A percentile compares a stretch with the other conserved stretches of the same genome.
These are phyloP conservation scores for Wiebesia pumilae DNA, from an alignment of 1,140 invertebrate species.

Conservation along the genomic window DNA sequence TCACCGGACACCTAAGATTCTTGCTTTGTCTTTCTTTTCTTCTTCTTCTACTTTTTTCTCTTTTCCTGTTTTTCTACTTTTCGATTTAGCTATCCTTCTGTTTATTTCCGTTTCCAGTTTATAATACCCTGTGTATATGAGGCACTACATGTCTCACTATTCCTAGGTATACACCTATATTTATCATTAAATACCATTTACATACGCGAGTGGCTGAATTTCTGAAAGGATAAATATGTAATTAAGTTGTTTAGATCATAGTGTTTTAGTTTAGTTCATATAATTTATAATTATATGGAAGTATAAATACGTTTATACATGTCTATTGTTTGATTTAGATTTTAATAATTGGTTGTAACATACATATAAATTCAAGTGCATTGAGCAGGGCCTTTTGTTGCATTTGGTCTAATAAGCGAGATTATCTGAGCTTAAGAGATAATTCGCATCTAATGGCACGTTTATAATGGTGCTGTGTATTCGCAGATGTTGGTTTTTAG, in stretches of 20 bases:
- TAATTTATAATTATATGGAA: no score
- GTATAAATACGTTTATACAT: no score
- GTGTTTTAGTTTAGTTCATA: no score
- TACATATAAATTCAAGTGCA: background rate
- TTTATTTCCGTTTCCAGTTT: background rate
- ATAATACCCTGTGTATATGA: no score
- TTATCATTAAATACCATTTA: no score
- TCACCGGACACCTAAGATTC: slow-evolving; percentile 48
- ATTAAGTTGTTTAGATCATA: no score
- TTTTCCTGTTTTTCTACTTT: background rate
- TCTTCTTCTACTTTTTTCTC: no score
- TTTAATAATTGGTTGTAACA: background rate
- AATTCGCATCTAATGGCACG: slow-evolving; percentile 58
- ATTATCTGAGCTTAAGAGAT: slow-evolving; percentile 49
- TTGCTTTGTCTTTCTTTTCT: background rate
- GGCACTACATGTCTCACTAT: no score
- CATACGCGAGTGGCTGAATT: no score
- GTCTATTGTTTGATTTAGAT: no score
- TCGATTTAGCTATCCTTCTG: background rate
- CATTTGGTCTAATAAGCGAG: slow-evolving; percentile 41
- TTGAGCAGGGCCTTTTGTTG: background rate
- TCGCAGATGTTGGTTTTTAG: slow-evolving; percentile 53
- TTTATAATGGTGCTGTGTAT: slow-evolving; percentile 49
- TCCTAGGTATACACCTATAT: no score
- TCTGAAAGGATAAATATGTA: no score